Conservation (phyloP, 2,888 invertebrate genomes). For the Chromoteleia sp. region DNA sequence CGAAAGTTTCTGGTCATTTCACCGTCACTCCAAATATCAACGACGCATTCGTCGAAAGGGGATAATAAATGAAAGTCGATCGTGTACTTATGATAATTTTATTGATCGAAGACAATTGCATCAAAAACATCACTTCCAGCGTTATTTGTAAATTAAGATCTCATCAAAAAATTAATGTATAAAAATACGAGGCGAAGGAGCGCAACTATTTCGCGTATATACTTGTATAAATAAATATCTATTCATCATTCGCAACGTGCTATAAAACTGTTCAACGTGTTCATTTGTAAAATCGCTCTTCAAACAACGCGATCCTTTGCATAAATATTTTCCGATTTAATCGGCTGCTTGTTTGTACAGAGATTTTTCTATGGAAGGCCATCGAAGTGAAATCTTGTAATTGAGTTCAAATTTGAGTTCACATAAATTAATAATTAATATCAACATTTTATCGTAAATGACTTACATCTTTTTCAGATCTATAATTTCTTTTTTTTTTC, state of each 20-base stretch:
- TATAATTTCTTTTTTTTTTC: not conserved
- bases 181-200: conserved; percentile 1
- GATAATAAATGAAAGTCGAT: no score
- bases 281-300: no score
- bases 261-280: no score
- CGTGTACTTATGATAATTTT: not conserved
- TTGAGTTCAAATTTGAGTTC: not conserved
- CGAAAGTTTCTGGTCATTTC: not conserved
- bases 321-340: no score
- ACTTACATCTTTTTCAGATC: not conserved
- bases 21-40: no score
- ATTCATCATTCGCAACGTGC: no score
- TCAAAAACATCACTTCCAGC: not conserved
- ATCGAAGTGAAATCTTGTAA: no score
- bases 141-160: not conserved
- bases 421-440: not conserved
- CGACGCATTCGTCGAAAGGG: no score
- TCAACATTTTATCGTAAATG: not conserved
- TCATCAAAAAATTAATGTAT: conserved; percentile 8
- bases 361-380: no score
- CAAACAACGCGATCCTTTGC: no score
- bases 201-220: no score
- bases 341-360: no score
- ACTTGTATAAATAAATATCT: conserved; percentile 1
- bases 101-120: not conserved